Conservation (phyloP, 2,888 invertebrate species). For the Idaea biselata region DNA sequence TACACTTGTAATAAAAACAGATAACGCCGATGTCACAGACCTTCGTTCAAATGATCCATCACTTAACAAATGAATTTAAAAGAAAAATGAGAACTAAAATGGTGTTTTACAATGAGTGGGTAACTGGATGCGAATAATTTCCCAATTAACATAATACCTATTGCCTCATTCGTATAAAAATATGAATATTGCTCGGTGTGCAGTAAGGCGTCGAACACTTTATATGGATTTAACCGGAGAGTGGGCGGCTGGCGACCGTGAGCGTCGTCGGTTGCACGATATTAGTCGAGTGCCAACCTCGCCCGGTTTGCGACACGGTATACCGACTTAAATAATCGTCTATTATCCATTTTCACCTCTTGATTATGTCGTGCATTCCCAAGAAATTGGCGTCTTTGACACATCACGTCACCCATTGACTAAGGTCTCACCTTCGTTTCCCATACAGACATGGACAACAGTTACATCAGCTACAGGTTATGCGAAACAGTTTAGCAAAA, state of each 20-base stretch:
- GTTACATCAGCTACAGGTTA: conserved; percentile 27
- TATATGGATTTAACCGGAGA: conserved; percentile 75
- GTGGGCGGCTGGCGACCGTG: conserved; percentile 77
- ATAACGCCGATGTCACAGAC: conserved; percentile 13
- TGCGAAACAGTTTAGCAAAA: conserved; percentile 22
- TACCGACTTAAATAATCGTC: conserved; percentile 56
- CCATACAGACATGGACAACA: conserved; percentile 16
- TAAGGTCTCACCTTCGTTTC: conserved; percentile 15
- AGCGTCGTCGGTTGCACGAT: conserved; percentile 62
- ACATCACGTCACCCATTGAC: conserved; percentile 21
- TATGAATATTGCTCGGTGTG: conserved; percentile 64
- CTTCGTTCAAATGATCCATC: conserved; percentile 5
- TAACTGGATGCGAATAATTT: background rate
- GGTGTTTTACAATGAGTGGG: background rate
- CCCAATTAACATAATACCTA: conserved; percentile 1
- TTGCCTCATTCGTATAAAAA: conserved; percentile 47
- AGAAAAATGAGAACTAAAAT: background rate
- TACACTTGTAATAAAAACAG: conserved; percentile 20
- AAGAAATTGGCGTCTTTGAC: conserved; percentile 9
- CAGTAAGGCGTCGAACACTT: conserved; percentile 63
- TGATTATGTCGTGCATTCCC: conserved; percentile 27
- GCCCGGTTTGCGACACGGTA: conserved; percentile 62
- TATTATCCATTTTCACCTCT: conserved; percentile 37
- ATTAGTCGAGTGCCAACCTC: conserved; percentile 54
- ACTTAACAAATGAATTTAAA: background rate